A percentile compares a stretch with the other conserved stretches of the same genome.
Conservation (phyloP, 2,113 vertebrate genomes). For the Podilymbus podiceps region DNA sequence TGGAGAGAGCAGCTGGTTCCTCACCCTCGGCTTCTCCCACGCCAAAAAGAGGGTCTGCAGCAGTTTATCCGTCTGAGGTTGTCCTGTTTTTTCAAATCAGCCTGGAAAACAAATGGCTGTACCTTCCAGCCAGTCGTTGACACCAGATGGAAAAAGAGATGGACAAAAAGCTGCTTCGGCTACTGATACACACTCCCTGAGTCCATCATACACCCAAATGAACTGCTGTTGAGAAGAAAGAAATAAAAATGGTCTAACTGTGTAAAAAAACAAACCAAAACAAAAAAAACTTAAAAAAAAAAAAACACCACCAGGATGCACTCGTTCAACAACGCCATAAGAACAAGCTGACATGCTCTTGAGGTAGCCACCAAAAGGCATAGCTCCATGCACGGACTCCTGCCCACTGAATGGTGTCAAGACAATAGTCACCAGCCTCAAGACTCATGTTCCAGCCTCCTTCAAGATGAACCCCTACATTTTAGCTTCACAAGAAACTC, state of each 20-base stretch:
- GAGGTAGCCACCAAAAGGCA: background rate
- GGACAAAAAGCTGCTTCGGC: background rate
- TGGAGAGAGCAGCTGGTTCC: background rate
- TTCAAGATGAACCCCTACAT: background rate
- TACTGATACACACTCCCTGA: background rate
- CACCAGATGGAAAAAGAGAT: background rate
- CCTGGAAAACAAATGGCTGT: background rate
- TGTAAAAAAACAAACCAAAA: background rate
- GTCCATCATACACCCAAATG: background rate
- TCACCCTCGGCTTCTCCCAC: background rate
- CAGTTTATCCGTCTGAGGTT: background rate
- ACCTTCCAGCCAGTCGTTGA: background rate
- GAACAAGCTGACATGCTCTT: background rate
- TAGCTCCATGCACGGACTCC: background rate
- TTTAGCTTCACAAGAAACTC: background rate
- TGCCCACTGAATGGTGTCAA: fast-evolving
- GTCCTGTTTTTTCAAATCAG: background rate
- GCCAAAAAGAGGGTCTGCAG: background rate
- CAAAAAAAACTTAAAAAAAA: too few relatives aligned
- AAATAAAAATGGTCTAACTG: background rate
- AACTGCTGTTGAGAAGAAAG: background rate
- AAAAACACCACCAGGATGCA: background rate
- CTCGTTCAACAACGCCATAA: background rate
- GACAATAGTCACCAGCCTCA: background rate
- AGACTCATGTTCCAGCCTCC: background rate